Percentiles rank a stretch among this genome's conserved stretches.
Conservation (phyloP, 2,888 invertebrate genomes). For the Morpho deidamia region DNA sequence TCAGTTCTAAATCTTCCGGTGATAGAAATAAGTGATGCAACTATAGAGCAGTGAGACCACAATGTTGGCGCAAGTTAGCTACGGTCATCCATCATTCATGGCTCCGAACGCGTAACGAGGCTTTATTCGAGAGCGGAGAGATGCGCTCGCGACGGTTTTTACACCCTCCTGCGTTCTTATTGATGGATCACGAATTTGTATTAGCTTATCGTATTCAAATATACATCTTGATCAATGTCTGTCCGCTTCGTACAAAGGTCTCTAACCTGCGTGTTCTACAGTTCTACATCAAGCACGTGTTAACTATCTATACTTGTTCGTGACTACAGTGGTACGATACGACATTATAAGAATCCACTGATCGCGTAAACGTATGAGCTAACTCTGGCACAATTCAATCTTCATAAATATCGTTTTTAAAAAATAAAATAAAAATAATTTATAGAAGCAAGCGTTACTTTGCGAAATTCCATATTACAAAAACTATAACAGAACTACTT, state of each 20-base stretch:
- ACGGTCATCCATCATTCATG: constrained; percentile 71
- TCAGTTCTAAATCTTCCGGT: constrained; percentile 36
- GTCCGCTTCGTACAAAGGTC: constrained; percentile 28
- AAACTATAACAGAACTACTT: no score
- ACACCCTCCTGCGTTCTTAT: constrained; percentile 47
- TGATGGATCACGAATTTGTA: constrained; percentile 60
- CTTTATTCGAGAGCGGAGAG: constrained; percentile 56
- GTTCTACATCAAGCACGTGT: constrained; percentile 22
- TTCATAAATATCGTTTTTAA: no score
- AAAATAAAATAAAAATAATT: no score
- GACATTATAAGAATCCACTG: no score
- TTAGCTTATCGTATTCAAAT: constrained; percentile 38
- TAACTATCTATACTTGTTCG: constrained; percentile 27
- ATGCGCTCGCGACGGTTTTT: constrained; percentile 54
- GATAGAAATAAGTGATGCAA: constrained; percentile 33
- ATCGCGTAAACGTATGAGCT: no score
- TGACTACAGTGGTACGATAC: constrained; percentile 19
- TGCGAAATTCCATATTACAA: no score
- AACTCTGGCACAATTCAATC: no score
- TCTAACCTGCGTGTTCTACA: constrained; percentile 34
- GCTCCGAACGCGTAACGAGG: constrained; percentile 69
- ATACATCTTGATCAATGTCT: constrained; percentile 44
- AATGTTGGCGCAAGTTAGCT: constrained; percentile 49
- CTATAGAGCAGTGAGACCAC: background rate
- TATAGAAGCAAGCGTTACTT: no score